These are phyloP conservation scores for Alauda arvensis DNA, from an alignment of 2,797 vertebrate species.

Conservation along the genomic window DNA sequence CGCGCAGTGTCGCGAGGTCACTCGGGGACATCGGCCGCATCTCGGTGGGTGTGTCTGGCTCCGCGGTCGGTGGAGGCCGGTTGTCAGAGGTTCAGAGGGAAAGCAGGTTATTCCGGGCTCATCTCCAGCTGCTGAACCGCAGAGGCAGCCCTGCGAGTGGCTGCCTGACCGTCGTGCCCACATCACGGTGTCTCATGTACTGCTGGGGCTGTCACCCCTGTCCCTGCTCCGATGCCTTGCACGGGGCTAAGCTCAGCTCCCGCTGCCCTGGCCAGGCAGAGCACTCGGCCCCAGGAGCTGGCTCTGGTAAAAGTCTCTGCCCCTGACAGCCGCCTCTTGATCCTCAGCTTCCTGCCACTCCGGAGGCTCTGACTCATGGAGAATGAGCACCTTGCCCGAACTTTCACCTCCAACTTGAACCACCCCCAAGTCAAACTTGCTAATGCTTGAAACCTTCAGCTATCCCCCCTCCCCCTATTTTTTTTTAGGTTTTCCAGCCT, in stretches of 20 bases:
- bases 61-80: rapidly evolving
- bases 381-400: neutral
- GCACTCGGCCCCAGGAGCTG: rapidly evolving
- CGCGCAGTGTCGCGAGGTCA: rapidly evolving
- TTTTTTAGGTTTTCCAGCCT: slow-evolving; percentile 21
- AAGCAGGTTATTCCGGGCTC: neutral
- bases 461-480: neutral
- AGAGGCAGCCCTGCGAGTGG: rapidly evolving
- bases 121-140: neutral
- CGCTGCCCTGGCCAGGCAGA: neutral
- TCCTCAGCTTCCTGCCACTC: neutral
- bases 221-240: rapidly evolving
- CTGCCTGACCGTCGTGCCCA: neutral
- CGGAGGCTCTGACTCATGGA: neutral
- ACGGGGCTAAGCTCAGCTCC: neutral
- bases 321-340: neutral
- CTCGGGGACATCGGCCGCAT: rapidly evolving
- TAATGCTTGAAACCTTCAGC: neutral
- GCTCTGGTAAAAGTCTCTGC: neutral
- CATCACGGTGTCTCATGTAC: rapidly evolving
- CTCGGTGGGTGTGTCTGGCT: rapidly evolving
- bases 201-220: neutral
- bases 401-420: slow-evolving; percentile 34
- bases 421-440: slow-evolving; percentile 13
- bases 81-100: neutral